A percentile compares a stretch with the other conserved stretches of the same genome.
These are phyloP conservation scores for Hypselothyrea guttata DNA, from an alignment of 2,888 invertebrate species.

Conservation along the genomic window DNA sequence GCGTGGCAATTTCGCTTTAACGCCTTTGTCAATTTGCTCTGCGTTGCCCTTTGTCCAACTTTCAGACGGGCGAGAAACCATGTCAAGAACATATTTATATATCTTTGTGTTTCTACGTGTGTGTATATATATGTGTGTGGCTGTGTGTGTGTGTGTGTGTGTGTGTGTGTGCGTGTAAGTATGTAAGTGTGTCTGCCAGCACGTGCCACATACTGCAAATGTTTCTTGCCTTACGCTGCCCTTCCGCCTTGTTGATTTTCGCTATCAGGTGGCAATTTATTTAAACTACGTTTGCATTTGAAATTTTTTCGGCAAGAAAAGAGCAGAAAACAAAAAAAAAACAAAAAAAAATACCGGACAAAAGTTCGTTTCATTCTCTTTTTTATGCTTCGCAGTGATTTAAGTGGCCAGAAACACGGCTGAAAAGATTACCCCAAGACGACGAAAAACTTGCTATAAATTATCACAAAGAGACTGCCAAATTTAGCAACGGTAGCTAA, in stretches of 20 bases:
- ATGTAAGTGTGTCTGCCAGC: constrained; percentile 3
- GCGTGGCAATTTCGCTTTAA: constrained; percentile 50
- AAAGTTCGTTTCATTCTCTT: constrained; percentile 1
- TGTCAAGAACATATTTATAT: constrained; percentile 34
- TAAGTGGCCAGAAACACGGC: constrained; percentile 16
- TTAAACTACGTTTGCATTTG: constrained; percentile 60
- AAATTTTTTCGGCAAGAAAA: constrained; percentile 25
- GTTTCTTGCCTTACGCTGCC: constrained; percentile 4
- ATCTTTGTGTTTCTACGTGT: neutral
- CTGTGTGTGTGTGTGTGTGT: constrained; percentile 4
- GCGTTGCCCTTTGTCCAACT: constrained; percentile 40
- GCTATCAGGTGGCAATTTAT: constrained; percentile 66
- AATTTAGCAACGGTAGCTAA: neutral
- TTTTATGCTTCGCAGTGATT: constrained; percentile 7
- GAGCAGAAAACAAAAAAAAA: constrained; percentile 3
- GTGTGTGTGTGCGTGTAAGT: neutral
- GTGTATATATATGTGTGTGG: constrained; percentile 7
- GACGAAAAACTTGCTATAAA: constrained; percentile 10
- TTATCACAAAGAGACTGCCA: constrained; percentile 16
- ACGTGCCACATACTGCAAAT: constrained; percentile 41
- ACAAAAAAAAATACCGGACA: neutral
- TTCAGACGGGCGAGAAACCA: constrained; percentile 19
- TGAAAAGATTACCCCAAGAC: constrained; percentile 3
- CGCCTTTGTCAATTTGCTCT: constrained; percentile 67
- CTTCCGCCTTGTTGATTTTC: constrained; percentile 50